Percentiles rank a stretch among this genome's conserved stretches.
phyloP scores from a whole-genome alignment of 1,140 invertebrate species.

The Anagrus nilaparvatae region DNA sequence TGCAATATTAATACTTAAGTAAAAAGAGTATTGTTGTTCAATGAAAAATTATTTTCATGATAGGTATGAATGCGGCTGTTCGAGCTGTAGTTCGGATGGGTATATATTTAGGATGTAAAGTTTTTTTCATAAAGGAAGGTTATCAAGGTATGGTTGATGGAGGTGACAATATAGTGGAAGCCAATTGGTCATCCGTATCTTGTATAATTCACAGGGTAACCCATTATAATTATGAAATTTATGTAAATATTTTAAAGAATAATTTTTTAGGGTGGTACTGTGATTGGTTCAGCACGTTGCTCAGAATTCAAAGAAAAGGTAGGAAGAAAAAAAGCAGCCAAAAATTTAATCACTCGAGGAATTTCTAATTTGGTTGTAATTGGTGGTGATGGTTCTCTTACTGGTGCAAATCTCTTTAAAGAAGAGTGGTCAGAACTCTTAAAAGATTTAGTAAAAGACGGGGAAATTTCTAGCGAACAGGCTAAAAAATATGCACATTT shows the following conservation, averaged over 20 bases:
- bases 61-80: constrained; percentile 98
- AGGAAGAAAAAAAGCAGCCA: constrained; percentile 85
- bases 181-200: constrained; percentile 95
- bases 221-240: constrained; percentile 8
- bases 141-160: constrained; percentile 99
- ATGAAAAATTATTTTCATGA: neutral
- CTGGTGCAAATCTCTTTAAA: constrained; percentile 94
- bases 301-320: constrained; percentile 76
- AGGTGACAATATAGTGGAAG: constrained; percentile 87
- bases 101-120: constrained; percentile 89
- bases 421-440: constrained; percentile 75
- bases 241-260: neutral
- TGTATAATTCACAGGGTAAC: constrained; percentile 91
- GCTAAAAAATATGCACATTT: constrained; percentile 63
- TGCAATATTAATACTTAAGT: too few species aligned
- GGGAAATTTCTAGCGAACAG: constrained; percentile 73
- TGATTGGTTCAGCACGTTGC: constrained; percentile 96
- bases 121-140: constrained; percentile 96
- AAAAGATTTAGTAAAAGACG: constrained; percentile 67
- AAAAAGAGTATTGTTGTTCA: too few species aligned
- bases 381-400: constrained; percentile 96
- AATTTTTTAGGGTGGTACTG: constrained; percentile 76
- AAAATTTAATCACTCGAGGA: constrained; percentile 76
- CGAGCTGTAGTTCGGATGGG: constrained; percentile 96
- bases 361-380: constrained; percentile 98